A percentile compares a stretch with the other conserved stretches of the same genome.
phyloP scores from a whole-genome alignment of 2,797 vertebrate genomes.

The Cynopterus sphinx region DNA sequence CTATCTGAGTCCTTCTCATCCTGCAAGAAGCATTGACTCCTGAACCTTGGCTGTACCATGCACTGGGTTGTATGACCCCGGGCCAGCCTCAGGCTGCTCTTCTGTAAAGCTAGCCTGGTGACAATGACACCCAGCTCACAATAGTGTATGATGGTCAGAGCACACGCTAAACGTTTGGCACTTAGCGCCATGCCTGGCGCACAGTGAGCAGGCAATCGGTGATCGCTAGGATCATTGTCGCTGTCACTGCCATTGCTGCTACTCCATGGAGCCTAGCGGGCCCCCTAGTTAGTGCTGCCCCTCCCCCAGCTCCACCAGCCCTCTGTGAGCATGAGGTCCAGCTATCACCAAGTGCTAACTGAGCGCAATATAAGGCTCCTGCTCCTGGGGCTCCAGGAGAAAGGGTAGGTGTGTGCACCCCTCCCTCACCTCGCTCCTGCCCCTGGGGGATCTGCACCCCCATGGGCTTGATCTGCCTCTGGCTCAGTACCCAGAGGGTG shows the following conservation, averaged over 20 bases:
- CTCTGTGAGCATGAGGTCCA: neutral
- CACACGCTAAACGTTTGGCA: rapidly evolving
- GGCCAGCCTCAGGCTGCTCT: neutral
- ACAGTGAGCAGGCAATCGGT: rapidly evolving
- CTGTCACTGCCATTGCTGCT: neutral
- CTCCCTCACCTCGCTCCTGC: neutral
- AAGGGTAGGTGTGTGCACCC: neutral
- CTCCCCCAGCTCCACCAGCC: neutral
- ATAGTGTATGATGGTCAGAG: neutral
- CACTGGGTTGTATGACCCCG: neutral
- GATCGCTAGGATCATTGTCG: rapidly evolving
- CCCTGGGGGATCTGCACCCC: neutral
- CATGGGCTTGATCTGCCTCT: neutral
- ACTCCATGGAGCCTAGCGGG: neutral
- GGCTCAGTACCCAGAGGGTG: conserved; percentile 73
- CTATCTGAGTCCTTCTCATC: neutral
- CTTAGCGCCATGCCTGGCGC: neutral
- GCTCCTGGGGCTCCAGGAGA: neutral
- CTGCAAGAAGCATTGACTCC: neutral
- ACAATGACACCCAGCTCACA: rapidly evolving
- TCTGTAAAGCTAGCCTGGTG: neutral
- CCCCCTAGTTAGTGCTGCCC: neutral
- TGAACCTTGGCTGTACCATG: neutral
- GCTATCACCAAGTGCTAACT: neutral
- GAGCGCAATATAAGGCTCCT: neutral